Evolutionary conservation across 2,797 vertebrate species (phyloP), one percentile per base, ranked within the genome.

Genomic region (Distichodus sexfasciatus): DNA sequence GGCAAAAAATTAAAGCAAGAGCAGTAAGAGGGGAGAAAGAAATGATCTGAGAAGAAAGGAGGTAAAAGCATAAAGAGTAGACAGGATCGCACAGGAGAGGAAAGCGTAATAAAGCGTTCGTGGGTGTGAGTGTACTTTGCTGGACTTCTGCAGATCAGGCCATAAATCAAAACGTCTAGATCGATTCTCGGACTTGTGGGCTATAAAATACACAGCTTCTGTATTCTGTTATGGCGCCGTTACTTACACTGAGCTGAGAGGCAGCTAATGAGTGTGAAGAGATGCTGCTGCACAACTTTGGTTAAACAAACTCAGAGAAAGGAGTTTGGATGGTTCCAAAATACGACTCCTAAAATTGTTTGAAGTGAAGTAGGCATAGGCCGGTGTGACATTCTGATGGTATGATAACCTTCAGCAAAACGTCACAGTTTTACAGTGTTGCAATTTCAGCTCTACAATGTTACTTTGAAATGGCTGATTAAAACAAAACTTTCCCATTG

Each of bases 81-180:
- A n/a, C n/a, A n/a, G n/a, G n/a, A n/a, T n/a, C n/a, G n/a, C n/a
- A n/a, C 8, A 44, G 7, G 17, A 8, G 17, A 44, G 43, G 43
- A 53, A 46, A 41, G n/a, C 12, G n/a, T 4, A 41, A 14, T n/a
- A 41, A 33, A 33, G 31, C 9, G 4, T 14, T n/a, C 4, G 12
- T 12, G 12, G 40, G 12, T 41, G 4, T 12, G 21, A 46, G 43
- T 17, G 2, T 46, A 8, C 8, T 12, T n/a, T 43, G 7, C 8
- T 2, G 10, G 17, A 21, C 15, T 19, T n/a, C 41, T 14, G 15
- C 78, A 85, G 82, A 84, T 88, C 85, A 83, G 76, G 79, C 82
- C 77, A 84, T 87, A 86, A 85, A 89, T 88, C 86, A 87, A 86
- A 86, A 86, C 63, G 82, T 84, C 79, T 77, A 66, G 64, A 65